These are phyloP conservation scores for Zhengitettix transpicula DNA, from an alignment of 2,888 invertebrate species.

Conservation along the genomic window DNA sequence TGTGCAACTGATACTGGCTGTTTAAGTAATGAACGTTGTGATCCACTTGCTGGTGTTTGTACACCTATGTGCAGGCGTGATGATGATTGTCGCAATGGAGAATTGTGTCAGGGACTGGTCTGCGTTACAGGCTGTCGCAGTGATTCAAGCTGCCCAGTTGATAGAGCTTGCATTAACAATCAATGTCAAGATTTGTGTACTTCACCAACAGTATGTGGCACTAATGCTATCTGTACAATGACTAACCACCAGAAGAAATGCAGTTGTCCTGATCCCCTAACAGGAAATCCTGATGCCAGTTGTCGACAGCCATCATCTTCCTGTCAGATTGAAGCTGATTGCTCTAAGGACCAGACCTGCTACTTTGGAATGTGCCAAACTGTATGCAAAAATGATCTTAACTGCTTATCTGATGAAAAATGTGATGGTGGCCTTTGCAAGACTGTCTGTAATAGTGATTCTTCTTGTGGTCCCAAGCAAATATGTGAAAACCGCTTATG, in stretches of 20 bases:
- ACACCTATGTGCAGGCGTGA: constrained; percentile 69
- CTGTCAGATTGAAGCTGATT: constrained; percentile 50
- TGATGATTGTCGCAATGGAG: constrained; percentile 72
- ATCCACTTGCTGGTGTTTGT: constrained; percentile 50
- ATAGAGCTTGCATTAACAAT: constrained; percentile 57
- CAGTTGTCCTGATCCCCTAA: constrained; percentile 48
- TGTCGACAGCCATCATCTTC: constrained; percentile 50
- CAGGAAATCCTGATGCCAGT: constrained; percentile 55
- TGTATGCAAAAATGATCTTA: constrained; percentile 58
- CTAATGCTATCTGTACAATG: constrained; percentile 58
- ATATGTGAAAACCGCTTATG: constrained; percentile 79
- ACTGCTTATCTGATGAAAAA: constrained; percentile 71
- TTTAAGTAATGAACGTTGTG: constrained; percentile 66
- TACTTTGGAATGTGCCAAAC: constrained; percentile 62
- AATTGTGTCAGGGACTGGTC: constrained; percentile 67
- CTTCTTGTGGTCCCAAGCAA: constrained; percentile 60
- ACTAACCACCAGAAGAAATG: constrained; percentile 58
- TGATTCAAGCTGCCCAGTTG: constrained; percentile 54
- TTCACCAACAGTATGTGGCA: constrained; percentile 64
- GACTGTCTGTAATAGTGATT: constrained; percentile 72
- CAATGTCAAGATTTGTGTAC: constrained; percentile 64
- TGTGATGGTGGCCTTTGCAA: constrained; percentile 72
- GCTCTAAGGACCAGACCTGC: constrained; percentile 53
- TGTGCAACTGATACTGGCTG: constrained; percentile 63
- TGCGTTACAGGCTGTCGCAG: constrained; percentile 70